Base-by-base conservation (phyloP, 2,888 invertebrate genomes). In the Drosophila phalerata region DNA sequence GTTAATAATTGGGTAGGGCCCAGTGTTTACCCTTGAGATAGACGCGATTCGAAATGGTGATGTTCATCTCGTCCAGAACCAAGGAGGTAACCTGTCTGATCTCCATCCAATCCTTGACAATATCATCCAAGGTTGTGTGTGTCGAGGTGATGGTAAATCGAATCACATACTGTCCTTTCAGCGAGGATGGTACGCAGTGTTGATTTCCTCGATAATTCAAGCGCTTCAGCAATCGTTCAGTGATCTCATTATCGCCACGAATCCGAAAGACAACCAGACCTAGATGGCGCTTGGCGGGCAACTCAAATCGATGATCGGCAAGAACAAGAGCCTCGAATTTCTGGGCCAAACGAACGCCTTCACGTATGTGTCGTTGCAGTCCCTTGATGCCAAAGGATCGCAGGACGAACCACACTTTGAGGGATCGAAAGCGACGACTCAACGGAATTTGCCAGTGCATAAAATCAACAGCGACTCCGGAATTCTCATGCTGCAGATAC, bases 381-480 rank as follows among this genome's bases (percentile, higher is more conserved):
- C 99, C 98, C 69, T 95, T 95, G 13, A 98, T 95, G 8, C 99
- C 99, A 87, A 95, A 99, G 87, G 97, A 97, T 45, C 99, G 94
- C n/a, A 99, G 94, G 0, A 99, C 98, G 91, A 99, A 99, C 99
- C 99, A 99, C 0, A 99, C 93, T 91, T 99, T 99, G 37, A 99
- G 92, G 0, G 99, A 96, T 34, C 99, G 94, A 92, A 99, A 99
- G 74, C 98, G 94, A 90, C 97, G 97, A 86, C 98, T 98, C 55
- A 99, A 91, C 0, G 98, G 98, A 58, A 99, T 98, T 93, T 99
- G 99, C 99, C 99, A 99, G 90, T 99, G 98, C 98, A 98, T 98
- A 83, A 97, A 98, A 92, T 98, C 98, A 73, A 98, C 98, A 4
- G 98, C 98, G 82, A 97, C 96, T 67, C 98, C 98, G 89, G 99